These are phyloP conservation scores for Drosophila diplacantha DNA, from an alignment of 2,888 invertebrate genomes.

Conservation along the genomic window DNA sequence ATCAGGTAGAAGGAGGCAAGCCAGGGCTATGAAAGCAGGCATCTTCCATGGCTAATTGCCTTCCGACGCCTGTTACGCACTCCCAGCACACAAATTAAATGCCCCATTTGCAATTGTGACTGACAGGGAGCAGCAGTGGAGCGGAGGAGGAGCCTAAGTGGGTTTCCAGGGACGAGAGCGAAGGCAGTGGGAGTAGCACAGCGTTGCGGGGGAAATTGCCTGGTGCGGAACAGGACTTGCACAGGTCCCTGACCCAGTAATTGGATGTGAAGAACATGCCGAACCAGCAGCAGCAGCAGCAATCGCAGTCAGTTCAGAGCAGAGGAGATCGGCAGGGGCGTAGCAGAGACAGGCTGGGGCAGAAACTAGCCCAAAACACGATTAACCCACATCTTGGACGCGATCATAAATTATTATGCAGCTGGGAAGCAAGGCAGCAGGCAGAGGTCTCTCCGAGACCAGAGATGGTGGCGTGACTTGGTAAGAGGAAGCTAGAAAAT, in stretches of 20 bases:
- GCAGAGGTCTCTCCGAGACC: slow-evolving; percentile 19
- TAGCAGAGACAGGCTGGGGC: slow-evolving; percentile 31
- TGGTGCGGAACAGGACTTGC: slow-evolving; percentile 64
- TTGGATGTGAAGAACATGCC: slow-evolving; percentile 62
- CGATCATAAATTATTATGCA: slow-evolving; percentile 78
- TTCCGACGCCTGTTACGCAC: slow-evolving; percentile 25
- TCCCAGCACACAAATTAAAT: slow-evolving; percentile 31
- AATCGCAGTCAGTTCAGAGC: slow-evolving; percentile 8
- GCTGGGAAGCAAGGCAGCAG: slow-evolving; percentile 45
- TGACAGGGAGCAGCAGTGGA: slow-evolving; percentile 13
- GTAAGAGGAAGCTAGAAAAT: background rate
- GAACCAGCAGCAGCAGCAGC: slow-evolving; percentile 32
- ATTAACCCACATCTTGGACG: slow-evolving; percentile 78
- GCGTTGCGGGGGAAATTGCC: slow-evolving; percentile 53
- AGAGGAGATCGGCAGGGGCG: slow-evolving; percentile 1
- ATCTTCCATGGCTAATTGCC: slow-evolving; percentile 54
- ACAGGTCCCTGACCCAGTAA: slow-evolving; percentile 73
- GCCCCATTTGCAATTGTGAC: slow-evolving; percentile 45
- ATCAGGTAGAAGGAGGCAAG: slow-evolving; percentile 19
- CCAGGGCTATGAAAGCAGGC: slow-evolving; percentile 14
- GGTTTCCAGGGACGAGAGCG: background rate
- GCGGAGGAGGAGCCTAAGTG: slow-evolving; percentile 2
- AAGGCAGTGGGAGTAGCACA: slow-evolving; percentile 24
- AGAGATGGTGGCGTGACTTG: slow-evolving; percentile 30
- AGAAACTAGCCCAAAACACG: slow-evolving; percentile 77